Evolutionary conservation across 1,140 invertebrate species (phyloP).

Genomic region (Nephotettix cincticeps): DNA sequence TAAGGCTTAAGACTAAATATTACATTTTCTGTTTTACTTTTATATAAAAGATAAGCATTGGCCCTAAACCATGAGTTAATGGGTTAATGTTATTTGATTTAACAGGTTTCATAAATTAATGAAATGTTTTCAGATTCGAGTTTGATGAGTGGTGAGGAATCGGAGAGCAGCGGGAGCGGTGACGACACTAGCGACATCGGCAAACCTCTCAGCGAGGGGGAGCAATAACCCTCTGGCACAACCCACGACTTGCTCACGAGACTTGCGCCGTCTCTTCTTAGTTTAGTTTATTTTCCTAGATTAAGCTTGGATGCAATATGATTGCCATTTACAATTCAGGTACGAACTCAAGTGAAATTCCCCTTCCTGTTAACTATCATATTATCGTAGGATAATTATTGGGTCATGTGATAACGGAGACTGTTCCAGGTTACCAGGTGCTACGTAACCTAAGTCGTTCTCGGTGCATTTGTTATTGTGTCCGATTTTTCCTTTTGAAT

Average conservation of each 20-base stretch:
- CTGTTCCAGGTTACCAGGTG: constrained; percentile 16
- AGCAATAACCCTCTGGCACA: constrained; percentile 1
- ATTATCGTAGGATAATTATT: background rate
- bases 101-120: too few species aligned
- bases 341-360: background rate
- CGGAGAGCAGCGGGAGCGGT: constrained; percentile 15
- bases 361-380: constrained; percentile 10
- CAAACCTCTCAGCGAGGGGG: background rate
- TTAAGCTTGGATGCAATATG: constrained; percentile 3
- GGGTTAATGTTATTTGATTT: too few species aligned
- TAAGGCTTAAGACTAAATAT: too few species aligned
- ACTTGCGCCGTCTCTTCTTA: background rate
- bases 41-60: too few species aligned
- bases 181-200: constrained; percentile 11
- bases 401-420: constrained; percentile 8
- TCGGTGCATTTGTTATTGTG: too few species aligned
- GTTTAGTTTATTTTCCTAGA: background rate
- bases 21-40: too few species aligned
- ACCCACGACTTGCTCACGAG: background rate
- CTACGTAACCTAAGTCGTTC: background rate
- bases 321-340: background rate
- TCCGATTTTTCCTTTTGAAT: too few species aligned
- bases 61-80: too few species aligned
- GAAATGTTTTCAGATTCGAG: constrained; percentile 9
- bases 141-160: constrained; percentile 16